Evolutionary conservation across 2,888 invertebrate genomes (phyloP).

Genomic region (Gymnocheta viridis): DNA sequence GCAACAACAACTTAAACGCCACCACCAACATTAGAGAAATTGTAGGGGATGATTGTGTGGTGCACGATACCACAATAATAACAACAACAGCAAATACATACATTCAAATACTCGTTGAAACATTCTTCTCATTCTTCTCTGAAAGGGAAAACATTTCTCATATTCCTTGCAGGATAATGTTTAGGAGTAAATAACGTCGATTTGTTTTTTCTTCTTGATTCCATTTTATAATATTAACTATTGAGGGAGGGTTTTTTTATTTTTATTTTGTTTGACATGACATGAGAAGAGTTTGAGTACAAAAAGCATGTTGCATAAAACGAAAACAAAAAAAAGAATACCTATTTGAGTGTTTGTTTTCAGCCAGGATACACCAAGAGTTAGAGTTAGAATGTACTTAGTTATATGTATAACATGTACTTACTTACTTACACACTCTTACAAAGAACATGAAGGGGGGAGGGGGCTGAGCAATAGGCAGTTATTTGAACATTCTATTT

Average conservation of each 20-base stretch:
- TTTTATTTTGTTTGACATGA: background rate
- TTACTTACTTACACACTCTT: background rate
- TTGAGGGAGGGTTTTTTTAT: slow-evolving; percentile 62
- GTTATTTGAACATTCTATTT: background rate
- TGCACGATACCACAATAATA: slow-evolving; percentile 19
- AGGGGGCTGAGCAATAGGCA: too few relatives aligned
- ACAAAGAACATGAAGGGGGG: background rate
- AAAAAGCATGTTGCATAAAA: slow-evolving; percentile 22
- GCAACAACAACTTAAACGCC: slow-evolving; percentile 21
- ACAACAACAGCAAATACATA: slow-evolving; percentile 1
- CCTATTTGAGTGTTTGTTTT: slow-evolving; percentile 52
- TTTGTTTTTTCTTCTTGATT: slow-evolving; percentile 18
- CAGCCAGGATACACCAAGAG: slow-evolving; percentile 6
- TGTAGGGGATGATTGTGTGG: slow-evolving; percentile 58
- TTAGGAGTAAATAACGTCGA: slow-evolving; percentile 64
- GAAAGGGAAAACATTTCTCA: slow-evolving; percentile 72
- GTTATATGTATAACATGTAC: too few relatives aligned
- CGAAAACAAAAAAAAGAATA: slow-evolving; percentile 26
- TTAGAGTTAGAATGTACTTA: slow-evolving; percentile 17
- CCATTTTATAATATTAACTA: slow-evolving; percentile 52
- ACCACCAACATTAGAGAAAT: slow-evolving; percentile 38
- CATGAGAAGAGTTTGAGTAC: slow-evolving; percentile 38
- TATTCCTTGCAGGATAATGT: slow-evolving; percentile 54
- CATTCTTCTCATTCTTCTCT: slow-evolving; percentile 40
- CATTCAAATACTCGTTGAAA: slow-evolving; percentile 23